Evolutionary conservation across 1,140 invertebrate genomes (phyloP).

Genomic region (Diachasma alloeum): DNA sequence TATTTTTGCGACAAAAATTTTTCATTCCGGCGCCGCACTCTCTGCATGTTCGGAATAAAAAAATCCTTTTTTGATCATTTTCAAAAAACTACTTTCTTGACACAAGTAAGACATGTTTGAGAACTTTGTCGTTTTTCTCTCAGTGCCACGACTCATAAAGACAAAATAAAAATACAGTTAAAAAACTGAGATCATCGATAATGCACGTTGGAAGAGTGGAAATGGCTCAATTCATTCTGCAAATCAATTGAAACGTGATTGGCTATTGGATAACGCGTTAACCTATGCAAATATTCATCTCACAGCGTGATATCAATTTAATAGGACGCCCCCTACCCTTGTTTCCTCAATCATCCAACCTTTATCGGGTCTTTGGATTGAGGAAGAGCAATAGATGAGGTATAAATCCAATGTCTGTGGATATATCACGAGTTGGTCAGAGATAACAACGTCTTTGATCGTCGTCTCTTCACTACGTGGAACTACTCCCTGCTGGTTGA

Average conservation of each 20-base stretch:
- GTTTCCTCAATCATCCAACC: neutral
- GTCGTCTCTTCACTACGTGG: constrained; percentile 45
- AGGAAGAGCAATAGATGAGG: constrained; percentile 24
- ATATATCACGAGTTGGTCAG: constrained; percentile 54
- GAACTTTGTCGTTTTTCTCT: too few species aligned
- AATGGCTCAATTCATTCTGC: constrained; percentile 33
- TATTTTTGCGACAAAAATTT: too few species aligned
- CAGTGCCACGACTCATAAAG: neutral
- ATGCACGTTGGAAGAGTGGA: neutral
- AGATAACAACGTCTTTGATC: constrained; percentile 60
- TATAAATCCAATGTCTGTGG: constrained; percentile 43
- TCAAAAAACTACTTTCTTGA: too few species aligned
- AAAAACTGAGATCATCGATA: neutral
- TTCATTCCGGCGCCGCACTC: too few species aligned
- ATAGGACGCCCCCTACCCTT: neutral
- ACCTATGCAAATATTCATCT: constrained; percentile 58
- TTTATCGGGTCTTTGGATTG: constrained; percentile 9
- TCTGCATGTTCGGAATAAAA: too few species aligned
- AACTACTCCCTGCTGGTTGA: constrained; percentile 61
- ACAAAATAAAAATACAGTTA: too few species aligned
- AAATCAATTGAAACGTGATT: constrained; percentile 32
- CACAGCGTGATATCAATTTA: constrained; percentile 50
- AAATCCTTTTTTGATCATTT: too few species aligned
- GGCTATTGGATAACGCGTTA: constrained; percentile 39
- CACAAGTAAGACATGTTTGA: too few species aligned